A percentile compares a stretch with the other conserved stretches of the same genome.
phyloP scores from a whole-genome alignment of 2,888 invertebrate genomes.

The Megaustenia siamemsis region DNA sequence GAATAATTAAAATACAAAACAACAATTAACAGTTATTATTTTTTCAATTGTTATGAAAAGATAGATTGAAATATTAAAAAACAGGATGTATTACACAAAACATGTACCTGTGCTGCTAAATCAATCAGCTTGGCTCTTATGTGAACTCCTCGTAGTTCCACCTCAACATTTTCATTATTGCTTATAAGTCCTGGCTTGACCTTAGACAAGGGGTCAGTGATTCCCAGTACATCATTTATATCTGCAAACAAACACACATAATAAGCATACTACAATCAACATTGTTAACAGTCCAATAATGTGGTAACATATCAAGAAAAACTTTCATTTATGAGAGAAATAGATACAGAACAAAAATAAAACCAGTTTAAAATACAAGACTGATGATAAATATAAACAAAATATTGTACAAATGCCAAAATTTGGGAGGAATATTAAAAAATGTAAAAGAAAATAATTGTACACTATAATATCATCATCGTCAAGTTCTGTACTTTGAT shows the following conservation, averaged over 20 bases:
- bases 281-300: too few relatives aligned
- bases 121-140: slow-evolving; percentile 77
- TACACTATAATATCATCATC: too few relatives aligned
- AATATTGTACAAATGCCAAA: too few relatives aligned
- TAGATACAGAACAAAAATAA: too few relatives aligned
- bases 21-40: background rate
- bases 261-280: background rate
- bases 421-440: too few relatives aligned
- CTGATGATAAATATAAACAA: too few relatives aligned
- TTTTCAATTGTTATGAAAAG: background rate
- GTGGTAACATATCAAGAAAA: too few relatives aligned
- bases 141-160: slow-evolving; percentile 76
- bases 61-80: background rate
- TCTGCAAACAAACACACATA: slow-evolving; percentile 42
- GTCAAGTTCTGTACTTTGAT: too few relatives aligned
- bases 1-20: background rate
- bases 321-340: too few relatives aligned
- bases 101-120: slow-evolving; percentile 78
- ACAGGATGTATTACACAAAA: background rate
- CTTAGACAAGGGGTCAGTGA: slow-evolving; percentile 71
- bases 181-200: slow-evolving; percentile 73
- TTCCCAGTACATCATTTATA: slow-evolving; percentile 67
- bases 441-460: too few relatives aligned
- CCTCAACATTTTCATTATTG: slow-evolving; percentile 62
- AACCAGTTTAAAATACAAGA: too few relatives aligned